phyloP scores from a whole-genome alignment of 2,888 invertebrate genomes.

The Cephonodes hylas region DNA sequence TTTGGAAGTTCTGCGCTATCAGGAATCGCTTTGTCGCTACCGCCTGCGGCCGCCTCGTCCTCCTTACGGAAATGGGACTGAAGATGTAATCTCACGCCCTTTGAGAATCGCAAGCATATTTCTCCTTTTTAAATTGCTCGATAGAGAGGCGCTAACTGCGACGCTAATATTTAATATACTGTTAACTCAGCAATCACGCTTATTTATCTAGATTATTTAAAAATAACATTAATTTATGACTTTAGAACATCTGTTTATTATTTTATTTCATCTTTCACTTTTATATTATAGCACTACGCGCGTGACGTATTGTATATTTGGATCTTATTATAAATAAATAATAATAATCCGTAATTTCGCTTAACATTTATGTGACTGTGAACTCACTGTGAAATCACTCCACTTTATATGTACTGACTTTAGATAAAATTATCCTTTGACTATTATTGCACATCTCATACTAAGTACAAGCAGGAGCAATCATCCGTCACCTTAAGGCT shows the following conservation, averaged over 20 bases:
- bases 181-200: background rate
- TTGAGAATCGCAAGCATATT: conserved; percentile 30
- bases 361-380: background rate
- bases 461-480: background rate
- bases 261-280: background rate
- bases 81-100: conserved; percentile 40
- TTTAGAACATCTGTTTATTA: no score
- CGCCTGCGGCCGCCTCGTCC: conserved; percentile 32
- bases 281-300: no score
- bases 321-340: no score
- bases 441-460: background rate
- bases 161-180: background rate
- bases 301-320: background rate
- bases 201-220: background rate
- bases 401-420: background rate
- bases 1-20: conserved; percentile 23
- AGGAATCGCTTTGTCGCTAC: conserved; percentile 33
- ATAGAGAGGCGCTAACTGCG: background rate
- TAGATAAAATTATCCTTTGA: background rate
- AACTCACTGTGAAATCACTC: no score
- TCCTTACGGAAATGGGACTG: conserved; percentile 38
- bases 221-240: background rate
- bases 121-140: conserved; percentile 34
- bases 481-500: background rate
- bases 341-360: background rate